Evolutionary conservation across 2,888 invertebrate genomes (phyloP), one percentile per base, ranked within the genome.

Genomic region (Ommatoiulus sabulosus): DNA sequence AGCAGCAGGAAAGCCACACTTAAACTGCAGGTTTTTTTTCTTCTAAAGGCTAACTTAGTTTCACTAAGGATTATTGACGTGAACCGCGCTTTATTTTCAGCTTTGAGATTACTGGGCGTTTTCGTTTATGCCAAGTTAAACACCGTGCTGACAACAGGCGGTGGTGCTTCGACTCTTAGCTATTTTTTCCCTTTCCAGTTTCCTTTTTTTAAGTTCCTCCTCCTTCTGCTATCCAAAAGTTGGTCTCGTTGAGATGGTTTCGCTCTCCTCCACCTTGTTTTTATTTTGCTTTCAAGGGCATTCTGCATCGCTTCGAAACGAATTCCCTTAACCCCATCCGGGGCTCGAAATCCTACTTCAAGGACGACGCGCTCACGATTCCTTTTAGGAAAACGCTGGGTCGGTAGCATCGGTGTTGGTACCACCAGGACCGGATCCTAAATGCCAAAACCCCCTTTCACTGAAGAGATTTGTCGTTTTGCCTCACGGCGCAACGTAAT

Each of bases 211-310:
- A 6, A 35, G 35, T 63, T 63, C 20, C n/a, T 20, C 20, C n/a
- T 63, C 63, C 35, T 35, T 35, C 35, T 35, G 35, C 35, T 35
- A 35, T 63, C n/a, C n/a, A 20, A n/a, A 63, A 63, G 63, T n/a
- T 20, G 63, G 17, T 63, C 20, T 63, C 63, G 63, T 63, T 63
- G n/a, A 63, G 63, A 63, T 17, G 17, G n/a, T 63, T 63, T 63
- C 63, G 63, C 63, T 63, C 63, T 63, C 63, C 63, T 63, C 63
- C 63, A 63, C 63, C 63, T 63, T 63, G 63, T n/a, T 63, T 63
- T 20, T n/a, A n/a, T 63, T 63, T 20, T 4, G n/a, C n/a, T 63
- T 63, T 63, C 63, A 63, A 63, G 63, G 63, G 63, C 63, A 63
- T 63, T 20, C 63, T 5, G 63, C 63, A 63, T 63, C 63, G n/a